A percentile compares a stretch with the other conserved stretches of the same genome.
phyloP scores from a whole-genome alignment of 2,888 invertebrate genomes.

The Euplexia lucipara region DNA sequence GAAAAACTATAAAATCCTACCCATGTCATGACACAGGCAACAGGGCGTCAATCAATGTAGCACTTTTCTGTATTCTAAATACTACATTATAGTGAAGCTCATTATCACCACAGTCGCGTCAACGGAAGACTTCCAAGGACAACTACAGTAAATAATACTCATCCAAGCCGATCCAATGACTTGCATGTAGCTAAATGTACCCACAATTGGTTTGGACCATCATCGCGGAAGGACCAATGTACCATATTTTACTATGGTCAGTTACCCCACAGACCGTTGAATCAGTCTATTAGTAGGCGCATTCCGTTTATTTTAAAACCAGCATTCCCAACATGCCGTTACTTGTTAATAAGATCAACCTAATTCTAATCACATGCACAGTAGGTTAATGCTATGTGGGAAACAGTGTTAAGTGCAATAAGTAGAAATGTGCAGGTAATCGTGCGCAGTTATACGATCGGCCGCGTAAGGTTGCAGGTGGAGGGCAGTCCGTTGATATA shows the following conservation, averaged over 20 bases:
- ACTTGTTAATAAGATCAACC: constrained; percentile 39
- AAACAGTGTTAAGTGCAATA: constrained; percentile 58
- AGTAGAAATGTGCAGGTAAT: constrained; percentile 64
- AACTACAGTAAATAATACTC: constrained; percentile 15
- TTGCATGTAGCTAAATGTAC: neutral
- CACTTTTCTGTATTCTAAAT: constrained; percentile 22
- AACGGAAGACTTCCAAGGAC: constrained; percentile 44
- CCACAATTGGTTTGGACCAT: neutral
- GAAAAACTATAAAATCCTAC: too few species aligned
- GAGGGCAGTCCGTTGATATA: constrained; percentile 67
- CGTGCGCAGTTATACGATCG: constrained; percentile 65
- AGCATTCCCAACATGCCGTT: constrained; percentile 33
- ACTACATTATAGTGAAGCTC: constrained; percentile 1
- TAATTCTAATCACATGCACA: constrained; percentile 54
- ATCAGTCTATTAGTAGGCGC: constrained; percentile 16
- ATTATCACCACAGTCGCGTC: constrained; percentile 38
- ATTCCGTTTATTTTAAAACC: constrained; percentile 45
- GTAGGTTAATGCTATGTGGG: constrained; percentile 65
- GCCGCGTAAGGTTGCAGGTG: constrained; percentile 70
- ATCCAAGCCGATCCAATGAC: neutral
- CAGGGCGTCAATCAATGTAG: neutral
- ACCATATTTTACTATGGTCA: neutral
- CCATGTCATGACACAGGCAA: too few species aligned
- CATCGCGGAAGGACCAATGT: neutral
- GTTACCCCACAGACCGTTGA: neutral